A percentile compares a stretch with the other conserved stretches of the same genome.
These are phyloP conservation scores for Acleris sparsana DNA, from an alignment of 2,888 invertebrate genomes.

Conservation along the genomic window DNA sequence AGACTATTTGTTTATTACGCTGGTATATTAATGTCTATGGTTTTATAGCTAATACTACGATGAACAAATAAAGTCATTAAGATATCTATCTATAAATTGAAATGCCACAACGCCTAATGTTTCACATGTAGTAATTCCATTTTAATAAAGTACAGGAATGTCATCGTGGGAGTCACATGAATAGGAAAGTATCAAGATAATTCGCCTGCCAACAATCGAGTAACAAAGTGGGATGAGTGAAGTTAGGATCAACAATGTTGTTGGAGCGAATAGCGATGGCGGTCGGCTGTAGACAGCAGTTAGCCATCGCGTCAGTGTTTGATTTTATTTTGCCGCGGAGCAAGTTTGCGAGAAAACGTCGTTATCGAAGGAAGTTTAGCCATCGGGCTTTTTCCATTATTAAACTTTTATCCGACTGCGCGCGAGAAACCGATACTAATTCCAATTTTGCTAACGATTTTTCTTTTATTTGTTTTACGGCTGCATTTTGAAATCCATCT, in stretches of 20 bases:
- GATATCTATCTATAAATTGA: no score
- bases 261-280: slow-evolving; percentile 25
- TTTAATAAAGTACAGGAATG: not conserved
- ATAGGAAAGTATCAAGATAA: not conserved
- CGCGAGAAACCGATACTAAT: slow-evolving; percentile 54
- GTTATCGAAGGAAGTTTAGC: slow-evolving; percentile 61
- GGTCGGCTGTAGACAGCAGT: slow-evolving; percentile 24
- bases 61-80: no score
- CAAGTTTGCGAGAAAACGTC: slow-evolving; percentile 59
- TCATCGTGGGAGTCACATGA: not conserved
- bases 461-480: slow-evolving; percentile 40
- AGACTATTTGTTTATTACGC: no score
- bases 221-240: slow-evolving; percentile 4
- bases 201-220: slow-evolving; percentile 2
- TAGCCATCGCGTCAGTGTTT: slow-evolving; percentile 40
- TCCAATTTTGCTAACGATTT: slow-evolving; percentile 48
- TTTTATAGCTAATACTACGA: no score
- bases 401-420: slow-evolving; percentile 69
- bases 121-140: not conserved
- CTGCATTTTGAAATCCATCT: slow-evolving; percentile 31
- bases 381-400: slow-evolving; percentile 68
- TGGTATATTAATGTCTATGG: no score
- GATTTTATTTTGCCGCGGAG: slow-evolving; percentile 60
- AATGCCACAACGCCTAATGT: no score
- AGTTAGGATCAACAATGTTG: slow-evolving; percentile 19